These are phyloP conservation scores for Xestia xanthographa DNA, from an alignment of 2,888 invertebrate genomes.

Conservation along the genomic window DNA sequence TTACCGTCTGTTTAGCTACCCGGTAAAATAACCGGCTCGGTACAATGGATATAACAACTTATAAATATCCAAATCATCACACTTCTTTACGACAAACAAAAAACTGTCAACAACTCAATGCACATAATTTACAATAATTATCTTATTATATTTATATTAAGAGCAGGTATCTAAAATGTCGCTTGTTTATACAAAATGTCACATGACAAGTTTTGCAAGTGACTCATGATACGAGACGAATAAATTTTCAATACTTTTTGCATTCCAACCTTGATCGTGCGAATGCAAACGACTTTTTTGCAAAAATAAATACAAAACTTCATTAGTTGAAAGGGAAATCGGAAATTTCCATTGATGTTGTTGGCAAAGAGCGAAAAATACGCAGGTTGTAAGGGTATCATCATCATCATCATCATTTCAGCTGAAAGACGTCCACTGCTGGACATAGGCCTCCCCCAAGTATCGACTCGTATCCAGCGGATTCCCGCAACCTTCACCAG, in stretches of 20 bases:
- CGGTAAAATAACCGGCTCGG: background rate
- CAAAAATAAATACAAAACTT: slow-evolving; percentile 19
- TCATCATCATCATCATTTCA: too few species aligned
- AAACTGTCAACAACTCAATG: slow-evolving; percentile 13
- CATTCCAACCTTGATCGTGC: slow-evolving; percentile 56
- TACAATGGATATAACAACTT: background rate
- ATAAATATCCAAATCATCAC: background rate
- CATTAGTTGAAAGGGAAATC: slow-evolving; percentile 42
- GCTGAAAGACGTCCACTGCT: too few species aligned
- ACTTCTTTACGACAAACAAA: background rate
- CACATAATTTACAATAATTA: slow-evolving; percentile 18
- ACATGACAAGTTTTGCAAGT: slow-evolving; percentile 39
- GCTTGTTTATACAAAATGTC: slow-evolving; percentile 49
- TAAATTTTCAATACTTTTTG: slow-evolving; percentile 55
- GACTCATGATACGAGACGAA: slow-evolving; percentile 48
- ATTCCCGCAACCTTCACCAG: too few species aligned
- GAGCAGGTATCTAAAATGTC: slow-evolving; percentile 46
- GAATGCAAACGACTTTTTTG: slow-evolving; percentile 60
- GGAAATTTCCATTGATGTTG: slow-evolving; percentile 43
- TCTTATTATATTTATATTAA: slow-evolving; percentile 40
- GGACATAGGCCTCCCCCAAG: too few species aligned
- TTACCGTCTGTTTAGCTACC: background rate
- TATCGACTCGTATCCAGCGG: too few species aligned
- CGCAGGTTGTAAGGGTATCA: background rate
- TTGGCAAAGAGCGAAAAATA: background rate